Percentiles rank a stretch among this genome's conserved stretches.
phyloP scores from a whole-genome alignment of 2,888 invertebrate species.

The Tiliacea aurago region DNA sequence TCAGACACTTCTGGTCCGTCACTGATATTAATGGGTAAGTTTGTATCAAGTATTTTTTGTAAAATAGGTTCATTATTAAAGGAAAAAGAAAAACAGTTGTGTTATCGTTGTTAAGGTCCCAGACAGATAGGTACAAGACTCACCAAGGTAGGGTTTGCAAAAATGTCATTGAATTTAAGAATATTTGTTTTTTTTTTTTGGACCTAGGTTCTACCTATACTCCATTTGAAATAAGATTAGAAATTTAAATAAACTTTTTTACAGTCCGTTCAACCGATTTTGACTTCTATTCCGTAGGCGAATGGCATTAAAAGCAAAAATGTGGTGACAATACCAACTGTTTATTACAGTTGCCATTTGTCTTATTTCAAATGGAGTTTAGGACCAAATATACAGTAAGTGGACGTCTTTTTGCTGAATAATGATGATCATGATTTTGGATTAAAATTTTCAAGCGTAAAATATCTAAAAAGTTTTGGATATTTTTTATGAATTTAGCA shows the following conservation, averaged over 20 bases:
- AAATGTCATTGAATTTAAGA: background rate
- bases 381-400: background rate
- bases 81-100: background rate
- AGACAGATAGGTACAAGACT: background rate
- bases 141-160: background rate
- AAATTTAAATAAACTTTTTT: no score
- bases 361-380: background rate
- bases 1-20: conserved; percentile 97
- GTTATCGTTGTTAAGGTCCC: background rate
- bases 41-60: background rate
- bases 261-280: no score
- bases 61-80: background rate
- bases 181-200: no score
- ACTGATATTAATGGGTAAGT: conserved; percentile 98
- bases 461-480: background rate
- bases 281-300: no score
- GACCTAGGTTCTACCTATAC: background rate
- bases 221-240: no score
- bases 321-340: no score
- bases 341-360: no score
- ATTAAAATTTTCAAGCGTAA: background rate
- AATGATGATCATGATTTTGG: background rate
- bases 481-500: background rate
- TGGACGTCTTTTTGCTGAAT: background rate
- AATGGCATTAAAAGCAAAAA: no score